Evolutionary conservation across 2,888 invertebrate species (phyloP), one percentile per base, ranked within the genome.

Genomic region (Ametastegia equiseti): DNA sequence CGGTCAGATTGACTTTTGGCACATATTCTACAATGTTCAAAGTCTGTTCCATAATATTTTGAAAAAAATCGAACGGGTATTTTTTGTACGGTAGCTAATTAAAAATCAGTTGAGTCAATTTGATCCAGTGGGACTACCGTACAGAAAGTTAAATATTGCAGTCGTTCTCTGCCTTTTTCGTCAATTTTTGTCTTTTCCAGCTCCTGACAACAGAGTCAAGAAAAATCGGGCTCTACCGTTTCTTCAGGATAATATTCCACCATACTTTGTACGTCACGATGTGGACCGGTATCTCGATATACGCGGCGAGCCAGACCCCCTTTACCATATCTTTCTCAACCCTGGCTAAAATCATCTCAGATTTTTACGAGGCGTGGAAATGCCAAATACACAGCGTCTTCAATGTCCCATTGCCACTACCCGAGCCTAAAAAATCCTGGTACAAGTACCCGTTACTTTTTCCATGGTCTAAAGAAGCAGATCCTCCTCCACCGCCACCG

Each of bases 171-270:
- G 1, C 6, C 6, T 39, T 67, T 33, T 23, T 19, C 65, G 1
- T 36, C 67, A 13, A n/a, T n/a, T 39, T 13, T 67, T 23, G 19
- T 23, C 27, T 3, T 27, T 27, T 30, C n/a, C 23, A 71, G 71
- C 71, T 71, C 13, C 5, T 71, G 71, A 71, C 71, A 15, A 71
- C 27, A 47, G 71, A 71, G 47, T 71, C 71, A 4, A 1, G 71
- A 47, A 71, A 71, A 71, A 71, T 71, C 47, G 71, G 71, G 27
- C 47, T 71, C 23, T 71, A 71, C 27, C 71, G 71, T 71, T 71
- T 71, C 47, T 15, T 47, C 27, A 45, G 71, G 15, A 71, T 71
- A 71, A 71, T 71, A 47, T 11, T 30, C 47, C 71, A 71, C 30
- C 71, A 71, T 11, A 71, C 71, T 0, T 33, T 33, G 5, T 71